These are phyloP conservation scores for Callocephalon fimbriatum DNA, from an alignment of 2,113 vertebrate genomes.

Conservation along the genomic window DNA sequence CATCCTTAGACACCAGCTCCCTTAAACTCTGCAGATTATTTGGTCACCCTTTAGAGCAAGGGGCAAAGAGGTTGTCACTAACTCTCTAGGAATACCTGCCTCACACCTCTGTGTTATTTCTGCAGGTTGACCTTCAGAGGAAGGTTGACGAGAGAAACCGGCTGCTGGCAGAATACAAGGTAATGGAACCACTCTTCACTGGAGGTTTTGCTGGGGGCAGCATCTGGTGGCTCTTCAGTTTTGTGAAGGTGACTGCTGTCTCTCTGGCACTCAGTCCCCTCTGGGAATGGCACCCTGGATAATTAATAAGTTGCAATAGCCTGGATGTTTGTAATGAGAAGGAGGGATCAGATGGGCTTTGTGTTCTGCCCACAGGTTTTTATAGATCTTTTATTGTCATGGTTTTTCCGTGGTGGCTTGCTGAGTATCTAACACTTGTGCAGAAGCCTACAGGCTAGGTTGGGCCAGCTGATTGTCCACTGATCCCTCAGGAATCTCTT, in stretches of 20 bases:
- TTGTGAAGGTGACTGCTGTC: neutral
- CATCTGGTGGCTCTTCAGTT: neutral
- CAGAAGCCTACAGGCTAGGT: neutral
- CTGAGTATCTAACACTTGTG: neutral
- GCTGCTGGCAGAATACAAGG: constrained; percentile 89
- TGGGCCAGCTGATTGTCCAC: neutral
- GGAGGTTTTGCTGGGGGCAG: neutral
- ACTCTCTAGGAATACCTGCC: neutral
- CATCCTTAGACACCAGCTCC: neutral
- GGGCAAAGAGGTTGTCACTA: neutral
- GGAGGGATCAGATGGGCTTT: neutral
- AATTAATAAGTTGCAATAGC: neutral
- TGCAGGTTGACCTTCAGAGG: constrained; percentile 90
- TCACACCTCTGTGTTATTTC: neutral
- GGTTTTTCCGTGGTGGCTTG: neutral
- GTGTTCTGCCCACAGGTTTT: neutral
- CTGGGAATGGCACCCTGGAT: neutral
- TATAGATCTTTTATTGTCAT: neutral
- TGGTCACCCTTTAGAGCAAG: neutral
- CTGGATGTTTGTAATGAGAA: neutral
- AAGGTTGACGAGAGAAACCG: constrained; percentile 92
- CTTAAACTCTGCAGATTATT: neutral
- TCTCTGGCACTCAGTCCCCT: neutral
- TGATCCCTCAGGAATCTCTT: neutral
- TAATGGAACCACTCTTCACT: constrained; percentile 36